Evolutionary conservation across 2,797 vertebrate genomes (phyloP).

Genomic region (Agapornis canus): DNA sequence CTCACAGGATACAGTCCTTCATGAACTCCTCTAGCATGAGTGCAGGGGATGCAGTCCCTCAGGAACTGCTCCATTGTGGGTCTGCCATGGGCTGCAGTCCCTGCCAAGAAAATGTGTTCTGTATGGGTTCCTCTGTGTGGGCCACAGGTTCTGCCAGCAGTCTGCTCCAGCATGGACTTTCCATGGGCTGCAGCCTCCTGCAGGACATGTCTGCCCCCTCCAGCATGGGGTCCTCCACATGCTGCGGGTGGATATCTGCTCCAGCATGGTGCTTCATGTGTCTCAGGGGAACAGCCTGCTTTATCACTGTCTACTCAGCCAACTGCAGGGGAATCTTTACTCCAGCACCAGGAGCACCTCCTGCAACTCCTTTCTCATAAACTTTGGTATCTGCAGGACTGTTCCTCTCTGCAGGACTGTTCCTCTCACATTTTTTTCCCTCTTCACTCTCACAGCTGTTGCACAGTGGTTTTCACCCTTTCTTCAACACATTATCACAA

Average conservation of each 20-base stretch:
- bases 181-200: neutral
- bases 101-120: neutral
- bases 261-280: neutral
- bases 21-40: neutral
- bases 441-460: neutral
- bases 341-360: neutral
- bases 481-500: neutral
- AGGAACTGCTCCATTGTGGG: neutral
- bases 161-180: neutral
- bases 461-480: fast-evolving
- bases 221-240: neutral
- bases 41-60: neutral
- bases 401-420: neutral
- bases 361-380: neutral
- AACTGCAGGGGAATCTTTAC: neutral
- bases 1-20: neutral
- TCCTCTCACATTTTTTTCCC: neutral
- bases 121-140: fast-evolving
- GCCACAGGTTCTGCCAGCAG: neutral
- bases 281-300: neutral
- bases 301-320: fast-evolving
- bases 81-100: neutral
- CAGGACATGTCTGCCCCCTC: neutral
- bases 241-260: neutral
- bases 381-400: neutral